Evolutionary conservation across 2,888 invertebrate species (phyloP).

Genomic region (Sesia bembeciformis): DNA sequence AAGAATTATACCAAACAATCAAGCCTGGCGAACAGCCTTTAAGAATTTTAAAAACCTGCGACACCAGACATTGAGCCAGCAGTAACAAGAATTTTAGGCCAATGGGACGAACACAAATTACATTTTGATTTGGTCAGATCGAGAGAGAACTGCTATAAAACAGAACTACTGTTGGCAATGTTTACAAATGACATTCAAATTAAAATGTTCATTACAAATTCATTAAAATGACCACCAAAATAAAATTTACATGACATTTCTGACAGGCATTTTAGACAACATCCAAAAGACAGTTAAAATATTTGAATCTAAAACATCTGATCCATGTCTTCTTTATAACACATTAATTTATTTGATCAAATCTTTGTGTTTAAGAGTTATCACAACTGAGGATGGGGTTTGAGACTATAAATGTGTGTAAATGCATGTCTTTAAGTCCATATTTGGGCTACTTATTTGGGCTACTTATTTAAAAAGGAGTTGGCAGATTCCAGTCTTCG

Average conservation of each 20-base stretch:
- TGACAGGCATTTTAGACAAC: not conserved
- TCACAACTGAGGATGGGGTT: not conserved
- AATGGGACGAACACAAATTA: too few relatives aligned
- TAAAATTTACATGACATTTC: conserved; percentile 7
- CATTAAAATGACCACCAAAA: too few relatives aligned
- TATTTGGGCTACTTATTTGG: not conserved
- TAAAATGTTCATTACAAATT: too few relatives aligned
- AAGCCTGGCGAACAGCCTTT: too few relatives aligned
- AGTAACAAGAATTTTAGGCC: too few relatives aligned
- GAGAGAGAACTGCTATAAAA: too few relatives aligned
- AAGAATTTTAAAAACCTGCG: too few relatives aligned
- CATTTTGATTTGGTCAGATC: too few relatives aligned
- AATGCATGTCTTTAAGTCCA: not conserved
- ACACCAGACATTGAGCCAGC: too few relatives aligned
- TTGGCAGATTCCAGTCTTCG: not conserved
- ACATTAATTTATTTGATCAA: not conserved
- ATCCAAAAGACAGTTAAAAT: not conserved
- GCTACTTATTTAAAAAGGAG: not conserved
- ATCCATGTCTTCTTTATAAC: not conserved
- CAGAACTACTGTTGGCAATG: too few relatives aligned
- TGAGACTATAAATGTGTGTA: not conserved
- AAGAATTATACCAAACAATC: too few relatives aligned
- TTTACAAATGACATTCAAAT: too few relatives aligned
- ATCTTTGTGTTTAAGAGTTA: not conserved
- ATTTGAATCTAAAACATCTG: not conserved